Evolutionary conservation across 1,140 invertebrate genomes (phyloP), one percentile per base, ranked within the genome.

Genomic region (Mylabris phalerata): DNA sequence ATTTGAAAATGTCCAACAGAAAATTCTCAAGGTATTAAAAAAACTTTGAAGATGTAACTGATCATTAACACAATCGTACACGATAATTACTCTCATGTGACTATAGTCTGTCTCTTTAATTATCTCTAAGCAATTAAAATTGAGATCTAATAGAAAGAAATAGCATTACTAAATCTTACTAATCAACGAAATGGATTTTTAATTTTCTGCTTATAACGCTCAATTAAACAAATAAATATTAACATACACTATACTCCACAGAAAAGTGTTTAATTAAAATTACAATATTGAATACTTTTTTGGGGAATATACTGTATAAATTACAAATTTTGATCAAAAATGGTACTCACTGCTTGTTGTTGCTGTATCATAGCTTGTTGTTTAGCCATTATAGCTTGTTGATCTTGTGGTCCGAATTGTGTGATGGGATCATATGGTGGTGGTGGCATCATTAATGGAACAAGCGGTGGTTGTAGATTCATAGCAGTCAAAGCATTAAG

Each of bases 401-500:
- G 72, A 62, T 78, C 76, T 70, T 80, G 77, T 11, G 77, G 77
- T 57, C 63, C 77, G 61, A 81, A 84, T 71, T 78, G 79, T 61
- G 74, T 78, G 79, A 83, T 86, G 59, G 78, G 77, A 67, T 86
- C 84, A 70, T 84, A 89, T 9, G 86, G 83, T 39, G 86, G 86
- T 11, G 89, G 88, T 24, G 90, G 88, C 80, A 93, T 82, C 89
- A 95, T 93, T 77, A 95, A 84, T 2, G 92, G 90, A 57, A 94
- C 89, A 44, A 95, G 72, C 0, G 89, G 89, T 9, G 89, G 89
- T 72, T 91, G 90, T 9, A 93, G 75, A 73, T 92, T 92, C 89
- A 92, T 92, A 0, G 90, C 89, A 0, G 89, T 89, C 61, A 92
- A 74, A 26, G 90, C 89, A 46, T 87, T 86, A 66, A 92, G 80